Percentiles rank a stretch among this genome's conserved stretches.
These are phyloP conservation scores for Calliphora vomitoria DNA, from an alignment of 2,888 invertebrate species.

Conservation along the genomic window DNA sequence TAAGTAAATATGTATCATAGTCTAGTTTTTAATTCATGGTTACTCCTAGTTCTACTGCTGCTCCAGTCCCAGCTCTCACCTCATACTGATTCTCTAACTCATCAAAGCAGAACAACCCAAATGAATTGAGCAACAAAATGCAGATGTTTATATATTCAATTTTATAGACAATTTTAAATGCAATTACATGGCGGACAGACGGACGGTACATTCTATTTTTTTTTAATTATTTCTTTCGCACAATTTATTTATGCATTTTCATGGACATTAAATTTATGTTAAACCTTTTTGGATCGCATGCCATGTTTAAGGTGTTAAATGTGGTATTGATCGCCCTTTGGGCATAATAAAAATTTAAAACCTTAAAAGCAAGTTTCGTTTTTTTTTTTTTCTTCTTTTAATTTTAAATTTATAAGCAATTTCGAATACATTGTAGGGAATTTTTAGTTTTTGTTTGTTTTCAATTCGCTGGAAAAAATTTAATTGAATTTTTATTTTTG, in stretches of 20 bases:
- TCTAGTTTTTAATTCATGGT: conserved; percentile 9
- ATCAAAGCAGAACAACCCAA: conserved; percentile 42
- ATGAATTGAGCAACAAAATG: conserved; percentile 24
- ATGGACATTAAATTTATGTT: conserved; percentile 36
- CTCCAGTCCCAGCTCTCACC: conserved; percentile 1
- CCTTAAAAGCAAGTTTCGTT: conserved; percentile 15
- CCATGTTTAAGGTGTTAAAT: conserved; percentile 69
- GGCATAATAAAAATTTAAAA: conserved; percentile 39
- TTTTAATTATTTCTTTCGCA: conserved; percentile 53
- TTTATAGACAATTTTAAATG: conserved; percentile 45
- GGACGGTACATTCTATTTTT: conserved; percentile 8
- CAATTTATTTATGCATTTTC: conserved; percentile 27
- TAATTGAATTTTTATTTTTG: conserved; percentile 44
- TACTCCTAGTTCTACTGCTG: conserved; percentile 4
- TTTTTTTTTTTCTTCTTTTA: background rate
- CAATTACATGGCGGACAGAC: background rate
- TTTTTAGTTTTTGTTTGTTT: background rate
- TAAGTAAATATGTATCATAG: background rate
- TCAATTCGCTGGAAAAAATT: background rate
- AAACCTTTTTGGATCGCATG: conserved; percentile 55
- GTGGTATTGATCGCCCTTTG: conserved; percentile 61
- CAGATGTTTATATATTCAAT: conserved; percentile 49
- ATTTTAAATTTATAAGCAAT: conserved; percentile 32
- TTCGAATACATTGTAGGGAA: conserved; percentile 24
- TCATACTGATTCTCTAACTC: conserved; percentile 54